phyloP scores from a whole-genome alignment of 1,140 invertebrate genomes.

The Caenorhabditis inopinata region DNA sequence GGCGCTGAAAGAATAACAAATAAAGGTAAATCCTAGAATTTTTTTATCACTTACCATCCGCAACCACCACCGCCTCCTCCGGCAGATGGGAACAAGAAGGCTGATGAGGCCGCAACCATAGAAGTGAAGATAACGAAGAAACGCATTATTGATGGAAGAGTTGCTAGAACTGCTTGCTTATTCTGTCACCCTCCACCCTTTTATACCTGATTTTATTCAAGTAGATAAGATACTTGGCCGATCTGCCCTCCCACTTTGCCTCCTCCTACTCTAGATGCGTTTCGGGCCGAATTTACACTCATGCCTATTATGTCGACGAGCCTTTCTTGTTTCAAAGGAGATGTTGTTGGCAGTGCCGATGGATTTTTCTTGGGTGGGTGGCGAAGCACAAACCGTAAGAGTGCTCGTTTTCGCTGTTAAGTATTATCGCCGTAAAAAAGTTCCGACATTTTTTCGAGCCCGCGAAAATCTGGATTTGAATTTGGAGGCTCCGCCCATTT shows the following conservation, averaged over 20 bases:
- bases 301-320: neutral
- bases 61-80: conserved; percentile 16
- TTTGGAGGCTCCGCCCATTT: too few relatives aligned
- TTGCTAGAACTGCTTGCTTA: conserved; percentile 2
- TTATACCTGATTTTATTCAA: neutral
- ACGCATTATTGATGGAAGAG: neutral
- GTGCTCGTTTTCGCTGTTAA: too few relatives aligned
- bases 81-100: conserved; percentile 19
- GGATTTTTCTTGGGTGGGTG: too few relatives aligned
- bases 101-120: conserved; percentile 18
- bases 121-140: conserved; percentile 17
- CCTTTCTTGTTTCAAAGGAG: neutral
- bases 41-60: neutral
- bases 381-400: too few relatives aligned
- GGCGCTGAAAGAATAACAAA: neutral
- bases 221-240: neutral
- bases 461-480: too few relatives aligned
- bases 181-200: neutral
- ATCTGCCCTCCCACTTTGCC: neutral
- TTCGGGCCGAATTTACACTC: conserved; percentile 2
- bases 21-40: too few relatives aligned
- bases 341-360: too few relatives aligned
- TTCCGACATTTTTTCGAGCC: too few relatives aligned
- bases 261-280: neutral
- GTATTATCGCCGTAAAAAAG: too few relatives aligned